These are phyloP conservation scores for Eudyptes chrysolophus DNA, from an alignment of 2,113 vertebrate species.

Conservation along the genomic window DNA sequence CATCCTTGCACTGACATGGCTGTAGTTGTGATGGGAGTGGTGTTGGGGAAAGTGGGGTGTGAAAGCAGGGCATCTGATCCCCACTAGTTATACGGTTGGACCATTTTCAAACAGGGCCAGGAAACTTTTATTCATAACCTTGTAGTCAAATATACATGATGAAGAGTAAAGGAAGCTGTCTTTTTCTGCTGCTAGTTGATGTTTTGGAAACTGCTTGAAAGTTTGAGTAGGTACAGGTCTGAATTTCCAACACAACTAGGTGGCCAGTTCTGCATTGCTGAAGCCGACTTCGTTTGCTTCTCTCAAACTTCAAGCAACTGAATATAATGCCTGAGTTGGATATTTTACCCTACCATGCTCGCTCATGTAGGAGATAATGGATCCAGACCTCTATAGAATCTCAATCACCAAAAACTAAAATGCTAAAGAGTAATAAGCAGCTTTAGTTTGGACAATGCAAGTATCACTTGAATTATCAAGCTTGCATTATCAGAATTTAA, in stretches of 20 bases:
- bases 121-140: not conserved
- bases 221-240: not conserved
- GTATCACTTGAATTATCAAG: not conserved
- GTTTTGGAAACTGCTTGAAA: not conserved
- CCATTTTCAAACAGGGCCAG: not conserved
- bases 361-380: not conserved
- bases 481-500: not conserved
- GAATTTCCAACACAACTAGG: not conserved
- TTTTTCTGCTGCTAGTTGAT: not conserved
- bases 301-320: not conserved
- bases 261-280: not conserved
- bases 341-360: not conserved
- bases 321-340: not conserved
- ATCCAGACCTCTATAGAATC: not conserved
- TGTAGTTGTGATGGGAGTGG: not conserved
- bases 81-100: fast-evolving
- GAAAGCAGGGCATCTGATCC: not conserved
- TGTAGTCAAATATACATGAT: not conserved
- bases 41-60: not conserved
- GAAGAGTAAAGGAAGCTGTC: not conserved
- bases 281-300: not conserved
- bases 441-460: not conserved
- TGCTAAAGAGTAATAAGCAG: not conserved
- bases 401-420: not conserved
- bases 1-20: not conserved